These are phyloP conservation scores for Aldrovandia affinis DNA, from an alignment of 2,797 vertebrate species.

Conservation along the genomic window DNA sequence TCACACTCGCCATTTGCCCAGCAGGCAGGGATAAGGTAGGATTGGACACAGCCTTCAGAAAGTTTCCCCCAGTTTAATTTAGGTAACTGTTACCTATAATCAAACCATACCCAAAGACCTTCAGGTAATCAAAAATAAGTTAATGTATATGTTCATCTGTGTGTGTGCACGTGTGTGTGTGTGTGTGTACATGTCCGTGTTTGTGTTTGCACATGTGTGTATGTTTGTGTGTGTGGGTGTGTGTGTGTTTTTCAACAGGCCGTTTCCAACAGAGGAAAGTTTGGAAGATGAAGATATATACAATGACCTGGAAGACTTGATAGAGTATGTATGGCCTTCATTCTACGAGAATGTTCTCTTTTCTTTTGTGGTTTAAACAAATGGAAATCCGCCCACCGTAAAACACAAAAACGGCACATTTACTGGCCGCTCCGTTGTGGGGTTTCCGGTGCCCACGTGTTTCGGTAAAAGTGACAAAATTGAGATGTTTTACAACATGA, in stretches of 20 bases:
- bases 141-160: background rate
- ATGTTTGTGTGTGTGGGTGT: background rate
- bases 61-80: background rate
- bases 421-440: background rate
- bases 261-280: conserved; percentile 88
- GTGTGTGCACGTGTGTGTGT: background rate
- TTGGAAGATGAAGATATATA: conserved; percentile 88
- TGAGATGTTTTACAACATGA: background rate
- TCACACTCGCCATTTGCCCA: conserved; percentile 79
- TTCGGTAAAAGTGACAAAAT: conserved; percentile 53
- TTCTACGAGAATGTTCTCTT: background rate
- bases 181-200: background rate
- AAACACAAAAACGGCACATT: conserved; percentile 4
- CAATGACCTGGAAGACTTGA: conserved; percentile 88
- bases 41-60: background rate
- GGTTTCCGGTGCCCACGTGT: conserved; percentile 55
- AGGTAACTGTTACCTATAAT: background rate
- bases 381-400: background rate
- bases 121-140: background rate
- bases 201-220: background rate
- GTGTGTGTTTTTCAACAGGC: conserved; percentile 67
- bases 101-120: background rate
- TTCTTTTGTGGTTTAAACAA: background rate
- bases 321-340: conserved; percentile 82
- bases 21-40: conserved; percentile 85